phyloP scores from a whole-genome alignment of 2,888 invertebrate species.

The Andrena minutula region DNA sequence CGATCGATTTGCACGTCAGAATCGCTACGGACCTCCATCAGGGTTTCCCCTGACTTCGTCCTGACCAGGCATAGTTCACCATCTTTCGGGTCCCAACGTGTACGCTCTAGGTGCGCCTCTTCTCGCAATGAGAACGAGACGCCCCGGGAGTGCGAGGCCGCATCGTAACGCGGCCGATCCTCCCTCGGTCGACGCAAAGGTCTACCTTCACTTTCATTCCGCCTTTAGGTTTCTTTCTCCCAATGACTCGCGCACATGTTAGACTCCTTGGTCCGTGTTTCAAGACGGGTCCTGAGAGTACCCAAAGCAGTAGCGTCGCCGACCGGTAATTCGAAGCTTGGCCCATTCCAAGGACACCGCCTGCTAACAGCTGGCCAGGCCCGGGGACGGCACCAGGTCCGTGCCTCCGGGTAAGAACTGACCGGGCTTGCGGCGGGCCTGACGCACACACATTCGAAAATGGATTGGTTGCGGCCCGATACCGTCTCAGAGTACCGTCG shows the following conservation, averaged over 20 bases:
- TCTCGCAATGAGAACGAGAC: slow-evolving; percentile 85
- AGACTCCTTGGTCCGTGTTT: slow-evolving; percentile 92
- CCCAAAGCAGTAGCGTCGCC: too few relatives aligned
- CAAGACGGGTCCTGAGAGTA: slow-evolving; percentile 82
- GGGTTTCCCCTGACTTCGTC: slow-evolving; percentile 86
- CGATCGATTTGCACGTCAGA: slow-evolving; percentile 91
- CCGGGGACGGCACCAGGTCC: too few relatives aligned
- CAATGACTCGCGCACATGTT: slow-evolving; percentile 86
- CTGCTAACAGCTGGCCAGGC: too few relatives aligned
- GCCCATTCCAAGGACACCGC: too few relatives aligned
- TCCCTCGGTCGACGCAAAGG: slow-evolving; percentile 84
- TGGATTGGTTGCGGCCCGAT: slow-evolving; percentile 6
- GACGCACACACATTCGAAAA: neutral
- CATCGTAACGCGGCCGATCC: slow-evolving; percentile 84
- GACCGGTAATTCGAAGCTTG: too few relatives aligned
- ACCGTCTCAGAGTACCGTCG: neutral
- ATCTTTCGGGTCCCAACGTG: slow-evolving; percentile 87
- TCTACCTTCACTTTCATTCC: slow-evolving; percentile 88
- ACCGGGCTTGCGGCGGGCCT: neutral
- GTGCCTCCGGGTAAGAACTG: slow-evolving; percentile 85
- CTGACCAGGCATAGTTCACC: slow-evolving; percentile 87
- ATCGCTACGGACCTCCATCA: slow-evolving; percentile 87
- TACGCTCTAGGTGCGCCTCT: slow-evolving; percentile 88
- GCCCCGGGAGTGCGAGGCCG: slow-evolving; percentile 76
- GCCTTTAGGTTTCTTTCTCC: slow-evolving; percentile 87